A percentile compares a stretch with the other conserved stretches of the same genome.
These are phyloP conservation scores for Toxostoma redivivum DNA, from an alignment of 2,113 vertebrate species.

Conservation along the genomic window DNA sequence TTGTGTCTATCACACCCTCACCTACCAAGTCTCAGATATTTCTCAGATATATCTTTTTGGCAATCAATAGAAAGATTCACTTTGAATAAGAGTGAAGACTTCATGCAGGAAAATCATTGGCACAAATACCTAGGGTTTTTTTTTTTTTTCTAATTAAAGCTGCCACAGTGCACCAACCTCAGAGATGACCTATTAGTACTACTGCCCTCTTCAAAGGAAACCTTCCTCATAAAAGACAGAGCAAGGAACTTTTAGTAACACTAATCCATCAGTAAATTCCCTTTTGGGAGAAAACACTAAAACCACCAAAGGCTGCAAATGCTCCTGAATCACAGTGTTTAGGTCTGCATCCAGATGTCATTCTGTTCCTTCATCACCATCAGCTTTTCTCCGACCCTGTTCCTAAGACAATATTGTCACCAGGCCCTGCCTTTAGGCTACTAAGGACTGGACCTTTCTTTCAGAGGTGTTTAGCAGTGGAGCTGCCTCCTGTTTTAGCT, in stretches of 20 bases:
- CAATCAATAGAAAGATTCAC: not conserved
- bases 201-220: not conserved
- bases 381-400: not conserved
- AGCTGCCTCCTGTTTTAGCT: not conserved
- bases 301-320: not conserved
- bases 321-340: not conserved
- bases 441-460: not conserved
- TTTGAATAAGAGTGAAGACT: not conserved
- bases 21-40: not conserved
- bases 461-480: not conserved
- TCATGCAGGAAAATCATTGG: not conserved
- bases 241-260: not conserved
- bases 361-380: not conserved
- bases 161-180: not conserved
- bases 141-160: not conserved
- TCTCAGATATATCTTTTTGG: not conserved
- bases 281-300: not conserved
- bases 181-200: not conserved
- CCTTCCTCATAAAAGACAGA: not conserved
- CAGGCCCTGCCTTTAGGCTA: not conserved
- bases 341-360: not conserved
- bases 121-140: not conserved
- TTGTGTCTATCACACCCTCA: not conserved
- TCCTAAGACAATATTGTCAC: not conserved
- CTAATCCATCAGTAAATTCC: not conserved